Conservation (phyloP, 2,888 invertebrate genomes). For the Eupsilia transversa region DNA sequence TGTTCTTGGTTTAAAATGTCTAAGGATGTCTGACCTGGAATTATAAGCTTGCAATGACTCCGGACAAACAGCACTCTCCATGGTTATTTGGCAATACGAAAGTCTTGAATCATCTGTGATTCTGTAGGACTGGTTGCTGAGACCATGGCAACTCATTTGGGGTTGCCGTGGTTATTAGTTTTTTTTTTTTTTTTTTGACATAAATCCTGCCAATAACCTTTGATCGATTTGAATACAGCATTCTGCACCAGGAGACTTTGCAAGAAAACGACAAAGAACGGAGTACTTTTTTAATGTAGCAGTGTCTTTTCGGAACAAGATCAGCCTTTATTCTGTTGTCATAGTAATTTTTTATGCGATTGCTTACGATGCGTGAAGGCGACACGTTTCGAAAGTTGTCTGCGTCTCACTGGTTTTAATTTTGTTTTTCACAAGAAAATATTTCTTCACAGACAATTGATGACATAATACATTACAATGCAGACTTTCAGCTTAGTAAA, state of each 20-base stretch:
- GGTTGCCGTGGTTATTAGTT: no score
- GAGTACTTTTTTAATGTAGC: not conserved
- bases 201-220: not conserved
- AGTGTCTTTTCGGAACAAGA: conserved; percentile 31
- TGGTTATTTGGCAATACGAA: not conserved
- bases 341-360: conserved; percentile 47
- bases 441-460: conserved; percentile 6
- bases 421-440: conserved; percentile 14
- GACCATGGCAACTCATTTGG: no score
- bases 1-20: not conserved
- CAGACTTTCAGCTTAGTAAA: conserved; percentile 12
- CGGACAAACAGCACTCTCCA: not conserved
- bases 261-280: not conserved
- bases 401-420: conserved; percentile 34
- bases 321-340: conserved; percentile 28
- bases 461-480: conserved; percentile 13
- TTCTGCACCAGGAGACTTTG: not conserved
- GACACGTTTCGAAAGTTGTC: conserved; percentile 53
- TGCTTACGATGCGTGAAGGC: conserved; percentile 58
- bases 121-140: not conserved
- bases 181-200: no score
- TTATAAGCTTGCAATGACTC: not conserved
- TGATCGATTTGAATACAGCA: not conserved
- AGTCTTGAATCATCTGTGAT: not conserved
- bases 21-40: not conserved